A percentile compares a stretch with the other conserved stretches of the same genome.
These are phyloP conservation scores for Dicyrtomina minuta DNA, from an alignment of 2,888 invertebrate genomes.

Conservation along the genomic window DNA sequence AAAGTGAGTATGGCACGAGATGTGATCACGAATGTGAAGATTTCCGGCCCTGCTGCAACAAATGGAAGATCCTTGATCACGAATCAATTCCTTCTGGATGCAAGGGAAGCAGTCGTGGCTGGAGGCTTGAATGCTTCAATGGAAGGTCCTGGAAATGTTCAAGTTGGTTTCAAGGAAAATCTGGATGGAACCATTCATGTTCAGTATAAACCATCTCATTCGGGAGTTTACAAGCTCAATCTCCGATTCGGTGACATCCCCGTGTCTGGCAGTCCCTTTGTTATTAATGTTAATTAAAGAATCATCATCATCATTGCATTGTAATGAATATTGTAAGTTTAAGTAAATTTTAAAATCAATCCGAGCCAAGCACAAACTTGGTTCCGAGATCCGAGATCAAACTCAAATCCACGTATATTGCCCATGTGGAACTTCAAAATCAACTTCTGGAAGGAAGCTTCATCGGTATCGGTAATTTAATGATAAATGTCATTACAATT, in stretches of 20 bases:
- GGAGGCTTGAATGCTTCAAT: conserved; percentile 52
- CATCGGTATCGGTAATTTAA: too few species aligned
- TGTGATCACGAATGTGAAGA: conserved; percentile 44
- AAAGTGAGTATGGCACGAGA: conserved; percentile 39
- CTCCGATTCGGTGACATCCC: conserved; percentile 50
- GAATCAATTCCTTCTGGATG: conserved; percentile 52
- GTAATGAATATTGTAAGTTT: too few species aligned
- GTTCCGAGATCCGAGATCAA: too few species aligned
- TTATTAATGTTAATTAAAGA: conserved; percentile 47
- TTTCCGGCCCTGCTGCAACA: conserved; percentile 44
- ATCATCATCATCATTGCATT: too few species aligned
- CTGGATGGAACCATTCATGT: conserved; percentile 45
- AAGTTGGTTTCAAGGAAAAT: conserved; percentile 52
- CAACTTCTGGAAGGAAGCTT: too few species aligned
- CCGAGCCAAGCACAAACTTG: too few species aligned
- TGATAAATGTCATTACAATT: too few species aligned
- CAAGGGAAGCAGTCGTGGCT: conserved; percentile 46
- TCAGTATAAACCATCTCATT: conserved; percentile 51
- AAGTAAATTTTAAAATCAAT: too few species aligned
- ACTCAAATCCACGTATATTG: too few species aligned
- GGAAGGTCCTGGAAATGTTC: conserved; percentile 52
- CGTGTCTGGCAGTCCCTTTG: conserved; percentile 48
- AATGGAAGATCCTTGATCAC: conserved; percentile 47
- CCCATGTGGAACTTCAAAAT: too few species aligned
- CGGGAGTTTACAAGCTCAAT: conserved; percentile 50